Evolutionary conservation across 2,797 vertebrate species (phyloP).

Genomic region (Bradypus variegatus): DNA sequence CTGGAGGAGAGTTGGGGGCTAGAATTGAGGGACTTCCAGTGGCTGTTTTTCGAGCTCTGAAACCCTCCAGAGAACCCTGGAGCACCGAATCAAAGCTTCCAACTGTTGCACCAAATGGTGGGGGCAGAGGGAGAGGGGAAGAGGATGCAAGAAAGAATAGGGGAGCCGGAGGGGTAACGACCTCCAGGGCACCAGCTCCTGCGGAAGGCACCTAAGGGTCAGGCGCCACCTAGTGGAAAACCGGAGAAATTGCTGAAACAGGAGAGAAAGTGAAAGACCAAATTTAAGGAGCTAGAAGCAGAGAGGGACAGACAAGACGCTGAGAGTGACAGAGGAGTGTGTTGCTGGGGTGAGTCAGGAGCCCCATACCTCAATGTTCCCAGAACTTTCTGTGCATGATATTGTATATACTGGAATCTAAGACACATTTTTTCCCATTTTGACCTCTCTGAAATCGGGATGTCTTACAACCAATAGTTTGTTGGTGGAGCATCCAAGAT

Average conservation of each 20-base stretch:
- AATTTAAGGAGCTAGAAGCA: not conserved
- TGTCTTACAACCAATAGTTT: not conserved
- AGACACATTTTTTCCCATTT: not conserved
- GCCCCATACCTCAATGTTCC: not conserved
- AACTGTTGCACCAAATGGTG: not conserved
- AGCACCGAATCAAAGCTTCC: not conserved
- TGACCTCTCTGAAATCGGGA: not conserved
- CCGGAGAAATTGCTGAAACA: not conserved
- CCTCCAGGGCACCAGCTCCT: not conserved
- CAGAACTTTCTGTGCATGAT: not conserved
- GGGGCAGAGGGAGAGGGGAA: not conserved
- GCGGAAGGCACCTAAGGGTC: not conserved
- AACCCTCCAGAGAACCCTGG: not conserved
- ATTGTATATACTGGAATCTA: not conserved
- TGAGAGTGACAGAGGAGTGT: not conserved
- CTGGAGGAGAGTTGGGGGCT: not conserved
- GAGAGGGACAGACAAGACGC: not conserved
- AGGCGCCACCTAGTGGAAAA: conserved; percentile 49
- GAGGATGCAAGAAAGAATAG: too few species aligned
- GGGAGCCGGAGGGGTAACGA: too few species aligned
- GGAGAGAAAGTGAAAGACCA: too few species aligned
- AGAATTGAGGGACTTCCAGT: not conserved
- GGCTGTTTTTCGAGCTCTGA: not conserved
- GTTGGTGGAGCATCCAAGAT: not conserved
- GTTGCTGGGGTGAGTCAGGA: not conserved